Evolutionary conservation across 1,140 invertebrate genomes (phyloP).

Genomic region (Macrosteles quadrilineatus): DNA sequence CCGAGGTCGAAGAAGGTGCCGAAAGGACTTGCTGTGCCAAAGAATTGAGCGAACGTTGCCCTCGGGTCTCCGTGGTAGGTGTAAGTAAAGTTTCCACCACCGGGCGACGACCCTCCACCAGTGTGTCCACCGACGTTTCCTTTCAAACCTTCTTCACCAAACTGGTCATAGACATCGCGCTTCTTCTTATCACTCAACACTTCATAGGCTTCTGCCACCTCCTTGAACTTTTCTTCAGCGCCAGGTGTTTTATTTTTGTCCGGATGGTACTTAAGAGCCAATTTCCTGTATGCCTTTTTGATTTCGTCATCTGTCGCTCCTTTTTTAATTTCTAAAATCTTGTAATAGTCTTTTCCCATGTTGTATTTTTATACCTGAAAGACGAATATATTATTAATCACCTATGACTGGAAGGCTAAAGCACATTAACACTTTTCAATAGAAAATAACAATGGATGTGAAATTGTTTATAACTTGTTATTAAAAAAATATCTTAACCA

Average conservation of each 20-base stretch:
- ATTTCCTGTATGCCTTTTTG: constrained; percentile 96
- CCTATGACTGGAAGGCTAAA: too few species aligned
- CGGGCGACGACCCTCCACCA: constrained; percentile 43
- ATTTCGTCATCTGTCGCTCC: constrained; percentile 93
- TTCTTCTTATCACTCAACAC: constrained; percentile 96
- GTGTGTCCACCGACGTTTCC: constrained; percentile 58
- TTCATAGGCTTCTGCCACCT: constrained; percentile 98
- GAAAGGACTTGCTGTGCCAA: constrained; percentile 68
- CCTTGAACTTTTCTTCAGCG: constrained; percentile 97
- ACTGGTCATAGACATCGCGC: constrained; percentile 92
- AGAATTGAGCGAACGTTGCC: constrained; percentile 73
- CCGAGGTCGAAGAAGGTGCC: constrained; percentile 64
- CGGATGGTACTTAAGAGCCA: constrained; percentile 98
- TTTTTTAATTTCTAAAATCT: constrained; percentile 84
- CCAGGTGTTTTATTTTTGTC: constrained; percentile 96
- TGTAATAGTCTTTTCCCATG: constrained; percentile 99
- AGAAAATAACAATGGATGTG: too few species aligned
- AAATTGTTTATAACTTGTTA: too few species aligned
- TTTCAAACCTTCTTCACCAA: constrained; percentile 96
- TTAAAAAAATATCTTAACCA: too few species aligned
- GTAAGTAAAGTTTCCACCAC: constrained; percentile 65
- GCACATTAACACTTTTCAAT: too few species aligned
- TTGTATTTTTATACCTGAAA: too few species aligned
- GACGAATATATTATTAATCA: too few species aligned
- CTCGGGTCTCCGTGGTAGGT: constrained; percentile 83